These are phyloP conservation scores for Craterocephalus amniculus DNA, from an alignment of 2,797 vertebrate genomes.

Conservation along the genomic window DNA sequence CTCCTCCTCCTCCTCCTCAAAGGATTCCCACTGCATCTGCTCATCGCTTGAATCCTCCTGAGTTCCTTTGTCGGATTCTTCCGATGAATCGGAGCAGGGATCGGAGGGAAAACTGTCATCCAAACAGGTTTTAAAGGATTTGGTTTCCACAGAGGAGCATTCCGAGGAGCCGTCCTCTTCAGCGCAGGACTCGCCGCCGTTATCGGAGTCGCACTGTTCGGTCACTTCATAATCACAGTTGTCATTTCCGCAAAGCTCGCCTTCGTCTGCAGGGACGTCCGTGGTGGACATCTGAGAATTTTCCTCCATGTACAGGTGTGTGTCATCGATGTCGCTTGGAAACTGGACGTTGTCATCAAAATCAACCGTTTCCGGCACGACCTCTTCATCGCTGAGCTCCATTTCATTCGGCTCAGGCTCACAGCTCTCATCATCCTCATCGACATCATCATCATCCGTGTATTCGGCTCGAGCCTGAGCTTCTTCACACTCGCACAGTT, in stretches of 20 bases:
- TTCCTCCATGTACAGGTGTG: constrained; percentile 18
- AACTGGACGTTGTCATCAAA: constrained; percentile 30
- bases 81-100: constrained; percentile 60
- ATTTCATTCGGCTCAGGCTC: constrained; percentile 34
- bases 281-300: background rate
- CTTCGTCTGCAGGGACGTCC: constrained; percentile 4
- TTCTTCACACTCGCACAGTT: constrained; percentile 46
- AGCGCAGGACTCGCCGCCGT: constrained; percentile 25
- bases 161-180: constrained; percentile 74
- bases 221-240: constrained; percentile 32
- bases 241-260: constrained; percentile 6
- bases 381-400: constrained; percentile 29
- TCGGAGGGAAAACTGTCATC: constrained; percentile 62
- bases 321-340: constrained; percentile 33
- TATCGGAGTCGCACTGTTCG: constrained; percentile 29
- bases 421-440: constrained; percentile 31
- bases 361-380: constrained; percentile 7
- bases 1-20: constrained; percentile 69
- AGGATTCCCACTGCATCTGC: constrained; percentile 74
- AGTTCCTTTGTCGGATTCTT: constrained; percentile 69
- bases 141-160: constrained; percentile 73
- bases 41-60: constrained; percentile 64
- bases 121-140: constrained; percentile 73
- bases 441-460: constrained; percentile 23
- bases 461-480: constrained; percentile 29